A percentile compares a stretch with the other conserved stretches of the same genome.
These are phyloP conservation scores for Leptopilina syphax DNA, from an alignment of 2,888 invertebrate genomes.

Conservation along the genomic window DNA sequence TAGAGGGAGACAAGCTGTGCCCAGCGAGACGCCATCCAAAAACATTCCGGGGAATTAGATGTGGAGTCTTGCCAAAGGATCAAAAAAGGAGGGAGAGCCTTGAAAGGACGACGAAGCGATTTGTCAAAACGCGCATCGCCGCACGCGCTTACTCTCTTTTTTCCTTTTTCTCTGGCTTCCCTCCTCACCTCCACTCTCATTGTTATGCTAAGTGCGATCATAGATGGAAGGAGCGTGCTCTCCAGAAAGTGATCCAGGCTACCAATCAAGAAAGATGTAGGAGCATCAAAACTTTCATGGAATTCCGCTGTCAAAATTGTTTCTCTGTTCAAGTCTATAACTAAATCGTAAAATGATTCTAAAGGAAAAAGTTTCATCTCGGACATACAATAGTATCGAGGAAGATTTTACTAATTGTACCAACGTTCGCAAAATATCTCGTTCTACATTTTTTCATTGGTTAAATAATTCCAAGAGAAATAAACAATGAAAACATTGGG, in stretches of 20 bases:
- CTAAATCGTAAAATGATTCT: conserved; percentile 22
- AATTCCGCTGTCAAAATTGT: conserved; percentile 24
- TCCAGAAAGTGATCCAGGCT: conserved; percentile 23
- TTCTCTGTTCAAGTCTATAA: background rate
- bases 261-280: conserved; percentile 37
- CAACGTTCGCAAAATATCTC: no score
- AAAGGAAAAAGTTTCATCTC: background rate
- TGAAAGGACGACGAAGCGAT: conserved; percentile 65
- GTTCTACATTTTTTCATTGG: background rate
- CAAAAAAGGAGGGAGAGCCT: conserved; percentile 55
- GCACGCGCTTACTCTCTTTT: conserved; percentile 55
- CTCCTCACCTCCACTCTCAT: conserved; percentile 62
- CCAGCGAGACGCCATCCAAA: conserved; percentile 72
- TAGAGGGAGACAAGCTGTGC: conserved; percentile 72
- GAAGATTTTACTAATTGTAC: background rate
- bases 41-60: conserved; percentile 76
- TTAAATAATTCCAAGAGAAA: background rate
- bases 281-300: conserved; percentile 27
- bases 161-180: conserved; percentile 44
- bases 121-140: conserved; percentile 72
- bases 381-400: background rate
- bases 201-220: conserved; percentile 71
- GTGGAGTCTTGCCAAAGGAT: conserved; percentile 67
- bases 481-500: background rate
- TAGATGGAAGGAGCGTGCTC: conserved; percentile 56